Percentiles rank a stretch among this genome's conserved stretches.
phyloP scores from a whole-genome alignment of 2,113 vertebrate genomes.

The Paramisgurnus dabryanus region DNA sequence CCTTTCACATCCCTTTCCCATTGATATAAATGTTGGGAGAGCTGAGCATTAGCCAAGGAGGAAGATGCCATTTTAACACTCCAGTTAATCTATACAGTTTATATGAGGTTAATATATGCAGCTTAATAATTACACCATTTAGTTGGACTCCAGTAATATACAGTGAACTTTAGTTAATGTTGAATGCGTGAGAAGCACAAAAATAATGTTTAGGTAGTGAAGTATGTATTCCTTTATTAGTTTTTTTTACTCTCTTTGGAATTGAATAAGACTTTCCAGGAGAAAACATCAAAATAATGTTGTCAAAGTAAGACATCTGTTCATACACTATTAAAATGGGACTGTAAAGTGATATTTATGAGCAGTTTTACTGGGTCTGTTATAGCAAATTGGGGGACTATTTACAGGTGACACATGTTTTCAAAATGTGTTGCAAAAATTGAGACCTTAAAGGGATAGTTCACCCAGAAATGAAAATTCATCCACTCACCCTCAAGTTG shows the following conservation, averaged over 20 bases:
- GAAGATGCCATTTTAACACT: neutral
- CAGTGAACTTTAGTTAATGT: neutral
- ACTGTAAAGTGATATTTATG: neutral
- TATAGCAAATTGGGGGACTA: too few relatives aligned
- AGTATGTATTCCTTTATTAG: neutral
- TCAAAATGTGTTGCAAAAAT: neutral
- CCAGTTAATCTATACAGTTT: neutral
- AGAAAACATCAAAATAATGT: neutral
- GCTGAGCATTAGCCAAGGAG: too few relatives aligned
- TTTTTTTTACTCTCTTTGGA: neutral
- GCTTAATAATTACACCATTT: neutral
- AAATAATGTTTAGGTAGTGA: neutral
- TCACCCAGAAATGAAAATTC: too few relatives aligned
- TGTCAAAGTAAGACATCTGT: too few relatives aligned
- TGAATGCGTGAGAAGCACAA: neutral
- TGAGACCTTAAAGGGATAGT: too few relatives aligned
- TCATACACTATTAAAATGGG: neutral
- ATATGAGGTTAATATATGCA: slow-evolving; percentile 5
- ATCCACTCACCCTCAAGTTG: too few relatives aligned
- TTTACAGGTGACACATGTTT: too few relatives aligned
- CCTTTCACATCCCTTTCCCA: neutral
- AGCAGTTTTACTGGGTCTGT: neutral
- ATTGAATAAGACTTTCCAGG: neutral
- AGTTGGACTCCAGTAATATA: neutral
- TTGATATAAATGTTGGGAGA: neutral